These are phyloP conservation scores for Nemapogon koenigi DNA, from an alignment of 2,888 invertebrate genomes.

Conservation along the genomic window DNA sequence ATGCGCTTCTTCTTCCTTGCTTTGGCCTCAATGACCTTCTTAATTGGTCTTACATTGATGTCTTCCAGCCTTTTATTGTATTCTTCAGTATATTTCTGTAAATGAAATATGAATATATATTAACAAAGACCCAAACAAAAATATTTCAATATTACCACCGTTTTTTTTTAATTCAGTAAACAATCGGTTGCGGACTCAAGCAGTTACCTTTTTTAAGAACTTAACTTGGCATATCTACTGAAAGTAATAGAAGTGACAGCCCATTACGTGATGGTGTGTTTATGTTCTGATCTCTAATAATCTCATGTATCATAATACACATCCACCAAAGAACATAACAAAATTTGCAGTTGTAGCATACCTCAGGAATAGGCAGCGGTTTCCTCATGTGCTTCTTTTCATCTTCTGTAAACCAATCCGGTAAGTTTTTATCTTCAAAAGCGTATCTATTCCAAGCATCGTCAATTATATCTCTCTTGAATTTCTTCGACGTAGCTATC, in stretches of 20 bases:
- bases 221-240: no score
- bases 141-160: no score
- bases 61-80: slow-evolving; percentile 85
- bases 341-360: slow-evolving; percentile 23
- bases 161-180: no score
- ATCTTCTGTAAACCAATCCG: slow-evolving; percentile 96
- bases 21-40: slow-evolving; percentile 98
- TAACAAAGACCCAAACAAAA: no score
- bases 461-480: slow-evolving; percentile 88
- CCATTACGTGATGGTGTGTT: no score
- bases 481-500: slow-evolving; percentile 89
- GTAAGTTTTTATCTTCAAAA: slow-evolving; percentile 89
- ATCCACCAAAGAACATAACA: no score
- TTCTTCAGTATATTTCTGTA: slow-evolving; percentile 79
- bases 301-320: no score
- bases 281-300: no score
- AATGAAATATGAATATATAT: slow-evolving; percentile 15
- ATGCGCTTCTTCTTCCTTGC: slow-evolving; percentile 95
- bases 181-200: no score
- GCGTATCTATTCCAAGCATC: slow-evolving; percentile 92
- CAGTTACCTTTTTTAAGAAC: no score
- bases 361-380: slow-evolving; percentile 84
- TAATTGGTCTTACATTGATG: slow-evolving; percentile 93
- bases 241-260: no score
- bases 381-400: slow-evolving; percentile 90